A percentile compares a stretch with the other conserved stretches of the same genome.
Evolutionary conservation across 2,888 invertebrate genomes (phyloP).

Genomic region (Melinopterus prodromus): DNA sequence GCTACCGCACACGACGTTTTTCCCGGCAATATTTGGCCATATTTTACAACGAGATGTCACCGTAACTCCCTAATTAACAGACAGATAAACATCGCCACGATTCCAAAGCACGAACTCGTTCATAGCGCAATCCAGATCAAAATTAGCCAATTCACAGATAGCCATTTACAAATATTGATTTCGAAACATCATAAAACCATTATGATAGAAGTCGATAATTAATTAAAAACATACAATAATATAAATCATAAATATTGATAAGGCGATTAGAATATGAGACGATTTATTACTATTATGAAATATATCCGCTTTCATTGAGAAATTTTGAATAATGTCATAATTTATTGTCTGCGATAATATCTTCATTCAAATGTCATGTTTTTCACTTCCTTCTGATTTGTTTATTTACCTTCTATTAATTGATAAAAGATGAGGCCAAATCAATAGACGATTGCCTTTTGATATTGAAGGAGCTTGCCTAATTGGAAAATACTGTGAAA

Average conservation of each 20-base stretch:
- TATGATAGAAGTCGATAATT: neutral
- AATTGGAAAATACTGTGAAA: neutral
- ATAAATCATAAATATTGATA: too few relatives aligned
- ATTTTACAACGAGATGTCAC: neutral
- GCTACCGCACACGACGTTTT: neutral
- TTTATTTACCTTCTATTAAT: neutral
- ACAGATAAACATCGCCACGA: neutral
- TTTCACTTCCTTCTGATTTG: neutral
- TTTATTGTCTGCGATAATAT: neutral
- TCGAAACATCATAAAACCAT: neutral
- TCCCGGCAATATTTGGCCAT: neutral
- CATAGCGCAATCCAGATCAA: conserved; percentile 4
- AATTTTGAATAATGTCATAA: too few relatives aligned
- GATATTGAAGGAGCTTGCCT: neutral
- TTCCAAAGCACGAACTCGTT: neutral
- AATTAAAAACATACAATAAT: too few relatives aligned
- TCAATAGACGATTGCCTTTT: neutral
- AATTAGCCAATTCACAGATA: neutral
- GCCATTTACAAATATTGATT: neutral
- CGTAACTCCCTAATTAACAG: neutral
- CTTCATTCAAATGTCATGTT: neutral
- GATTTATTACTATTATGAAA: too few relatives aligned
- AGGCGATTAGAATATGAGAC: too few relatives aligned
- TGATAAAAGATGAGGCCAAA: neutral
- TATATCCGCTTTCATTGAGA: too few relatives aligned